These are phyloP conservation scores for Sebastes minor DNA, from an alignment of 2,797 vertebrate genomes.

Conservation along the genomic window DNA sequence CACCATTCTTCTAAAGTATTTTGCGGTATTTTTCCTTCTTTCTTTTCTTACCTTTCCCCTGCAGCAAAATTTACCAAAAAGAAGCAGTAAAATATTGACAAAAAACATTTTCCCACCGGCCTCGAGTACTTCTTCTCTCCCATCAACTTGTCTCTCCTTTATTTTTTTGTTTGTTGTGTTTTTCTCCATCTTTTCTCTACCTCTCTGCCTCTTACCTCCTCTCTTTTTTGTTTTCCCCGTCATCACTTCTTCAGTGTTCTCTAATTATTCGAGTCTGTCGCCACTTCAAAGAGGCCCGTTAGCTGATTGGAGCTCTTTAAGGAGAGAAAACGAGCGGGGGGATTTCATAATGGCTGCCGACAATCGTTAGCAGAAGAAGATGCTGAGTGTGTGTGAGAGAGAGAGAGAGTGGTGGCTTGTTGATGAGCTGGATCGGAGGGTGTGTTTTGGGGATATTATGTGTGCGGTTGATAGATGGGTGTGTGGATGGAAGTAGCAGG, in stretches of 20 bases:
- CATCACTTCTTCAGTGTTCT: slow-evolving; percentile 36
- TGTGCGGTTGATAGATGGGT: not conserved
- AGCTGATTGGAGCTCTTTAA: slow-evolving; percentile 64
- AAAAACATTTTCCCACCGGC: not conserved
- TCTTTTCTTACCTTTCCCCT: not conserved
- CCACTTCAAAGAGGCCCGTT: slow-evolving; percentile 55
- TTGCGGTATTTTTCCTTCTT: not conserved
- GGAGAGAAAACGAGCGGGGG: slow-evolving; percentile 29
- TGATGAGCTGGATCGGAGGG: not conserved
- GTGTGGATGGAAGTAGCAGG: slow-evolving; percentile 3
- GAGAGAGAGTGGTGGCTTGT: not conserved
- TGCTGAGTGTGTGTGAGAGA: not conserved
- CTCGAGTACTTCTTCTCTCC: not conserved
- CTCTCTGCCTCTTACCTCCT: not conserved
- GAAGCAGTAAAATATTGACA: slow-evolving; percentile 10
- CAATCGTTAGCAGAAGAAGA: slow-evolving; percentile 33
- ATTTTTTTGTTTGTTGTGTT: not conserved
- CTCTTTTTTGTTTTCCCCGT: not conserved
- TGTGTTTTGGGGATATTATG: slow-evolving; percentile 17
- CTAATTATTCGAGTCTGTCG: slow-evolving; percentile 53
- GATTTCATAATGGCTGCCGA: slow-evolving; percentile 45
- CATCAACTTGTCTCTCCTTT: not conserved
- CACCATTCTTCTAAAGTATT: not conserved
- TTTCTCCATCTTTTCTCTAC: not conserved
- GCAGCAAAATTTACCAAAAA: not conserved